phyloP scores from a whole-genome alignment of 2,888 invertebrate genomes.

The Xestia xanthographa region DNA sequence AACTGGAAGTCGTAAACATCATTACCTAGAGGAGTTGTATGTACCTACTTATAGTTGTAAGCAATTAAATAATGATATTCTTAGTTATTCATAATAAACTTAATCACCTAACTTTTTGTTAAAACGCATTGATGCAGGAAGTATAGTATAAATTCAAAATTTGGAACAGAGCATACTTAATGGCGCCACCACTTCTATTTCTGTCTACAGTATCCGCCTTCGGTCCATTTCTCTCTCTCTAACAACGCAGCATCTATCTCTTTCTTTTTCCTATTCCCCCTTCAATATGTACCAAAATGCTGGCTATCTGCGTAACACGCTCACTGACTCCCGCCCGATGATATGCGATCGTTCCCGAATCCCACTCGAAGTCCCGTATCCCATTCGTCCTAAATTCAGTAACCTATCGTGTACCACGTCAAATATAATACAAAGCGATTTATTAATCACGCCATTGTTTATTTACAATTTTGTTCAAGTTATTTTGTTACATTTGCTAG shows the following conservation, averaged over 20 bases:
- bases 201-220: slow-evolving; percentile 84
- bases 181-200: slow-evolving; percentile 83
- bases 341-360: slow-evolving; percentile 80
- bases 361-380: slow-evolving; percentile 74
- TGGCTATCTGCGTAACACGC: slow-evolving; percentile 64
- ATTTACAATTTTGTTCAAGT: slow-evolving; percentile 66
- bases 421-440: slow-evolving; percentile 70
- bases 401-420: slow-evolving; percentile 72
- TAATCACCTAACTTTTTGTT: slow-evolving; percentile 48
- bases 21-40: background rate
- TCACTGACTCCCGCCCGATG: slow-evolving; percentile 65
- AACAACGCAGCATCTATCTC: slow-evolving; percentile 70
- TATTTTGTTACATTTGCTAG: slow-evolving; percentile 28
- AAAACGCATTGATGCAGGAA: slow-evolving; percentile 75
- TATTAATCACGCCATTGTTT: slow-evolving; percentile 71
- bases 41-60: too few relatives aligned
- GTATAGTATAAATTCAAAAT: slow-evolving; percentile 84
- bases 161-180: slow-evolving; percentile 78
- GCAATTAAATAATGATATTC: background rate
- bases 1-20: background rate
- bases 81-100: background rate
- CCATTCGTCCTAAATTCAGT: slow-evolving; percentile 82
- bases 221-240: slow-evolving; percentile 70
- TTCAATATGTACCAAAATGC: slow-evolving; percentile 65
- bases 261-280: slow-evolving; percentile 70